phyloP scores from a whole-genome alignment of 92 coral and sea anemone species.

The Metridium senile region DNA sequence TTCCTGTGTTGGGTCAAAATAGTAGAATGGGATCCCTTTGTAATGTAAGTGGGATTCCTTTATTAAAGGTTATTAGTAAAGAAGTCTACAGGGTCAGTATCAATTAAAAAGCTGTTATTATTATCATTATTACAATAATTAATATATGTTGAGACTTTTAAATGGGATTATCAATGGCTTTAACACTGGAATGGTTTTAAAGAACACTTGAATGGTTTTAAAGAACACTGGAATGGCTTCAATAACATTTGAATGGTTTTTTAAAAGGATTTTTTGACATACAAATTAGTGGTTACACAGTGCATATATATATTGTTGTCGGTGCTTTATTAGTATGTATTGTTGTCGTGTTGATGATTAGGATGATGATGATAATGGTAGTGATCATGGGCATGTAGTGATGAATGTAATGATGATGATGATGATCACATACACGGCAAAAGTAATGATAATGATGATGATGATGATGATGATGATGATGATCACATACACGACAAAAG shows the following conservation, averaged over 20 bases:
- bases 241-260: not conserved
- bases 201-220: no score
- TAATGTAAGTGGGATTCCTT: not conserved
- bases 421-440: not conserved
- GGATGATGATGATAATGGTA: no score
- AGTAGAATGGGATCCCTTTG: no score
- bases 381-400: no score
- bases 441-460: not conserved
- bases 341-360: not conserved
- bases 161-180: not conserved
- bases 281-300: no score
- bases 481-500: not conserved
- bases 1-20: not conserved
- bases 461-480: not conserved
- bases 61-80: not conserved
- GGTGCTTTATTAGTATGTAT: not conserved
- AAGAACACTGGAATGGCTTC: no score
- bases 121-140: not conserved
- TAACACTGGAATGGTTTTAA: slow-evolving; percentile 7
- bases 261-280: no score
- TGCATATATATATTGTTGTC: not conserved
- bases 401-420: not conserved
- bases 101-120: not conserved
- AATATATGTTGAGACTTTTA: not conserved
- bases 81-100: no score